Base-by-base conservation (phyloP, 2,113 vertebrate species). In the Campylomormyrus tamandua region DNA sequence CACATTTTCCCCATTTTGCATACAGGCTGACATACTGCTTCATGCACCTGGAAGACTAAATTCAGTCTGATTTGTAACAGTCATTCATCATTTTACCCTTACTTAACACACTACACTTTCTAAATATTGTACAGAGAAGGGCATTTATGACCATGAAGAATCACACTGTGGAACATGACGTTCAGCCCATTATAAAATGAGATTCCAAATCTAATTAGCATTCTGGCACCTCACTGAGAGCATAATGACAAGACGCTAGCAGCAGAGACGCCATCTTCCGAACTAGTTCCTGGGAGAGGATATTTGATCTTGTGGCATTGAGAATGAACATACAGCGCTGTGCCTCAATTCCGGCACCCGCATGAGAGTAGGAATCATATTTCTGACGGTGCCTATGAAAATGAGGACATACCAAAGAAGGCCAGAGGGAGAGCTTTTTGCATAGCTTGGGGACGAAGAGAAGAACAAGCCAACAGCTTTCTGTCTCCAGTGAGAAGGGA, bases 1-100 rank as follows among this genome's bases (percentile, higher is more conserved):
- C 62, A 17, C 35, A 39, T 42, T 39, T 80, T 48, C 66, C 87
- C 48, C n/a, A 31, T 90, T 90, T 87, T 87, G 66, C 49, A 90
- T 88, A 39, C 35, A 49, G 77, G 15, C 39, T 62, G 70, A 48
- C 62, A 39, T 89, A 80, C 53, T n/a, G 52, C 39, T 83, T 53
- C 15, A 45, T 56, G 66, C 77, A 50, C 35, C 90, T 31, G 70
- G 3, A 49, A 83, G 31, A 31, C 84, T 27, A 35, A 21, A 56
- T 17, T 56, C 53, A 19, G 46, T 87, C 85, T 50, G n/a, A 52
- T 56, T 77, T 80, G 74, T 80, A 88, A 52, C 58, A 84, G 87
- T 58, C 35, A 24, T 88, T 88, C 48, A 50, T 53, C 15, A 74
- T 70, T 87, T 58, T n/a, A 84, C 11, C 83, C 50, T 19, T 35